Base-by-base conservation (phyloP, 2,888 invertebrate genomes). In the Sarcophaga subvicina region DNA sequence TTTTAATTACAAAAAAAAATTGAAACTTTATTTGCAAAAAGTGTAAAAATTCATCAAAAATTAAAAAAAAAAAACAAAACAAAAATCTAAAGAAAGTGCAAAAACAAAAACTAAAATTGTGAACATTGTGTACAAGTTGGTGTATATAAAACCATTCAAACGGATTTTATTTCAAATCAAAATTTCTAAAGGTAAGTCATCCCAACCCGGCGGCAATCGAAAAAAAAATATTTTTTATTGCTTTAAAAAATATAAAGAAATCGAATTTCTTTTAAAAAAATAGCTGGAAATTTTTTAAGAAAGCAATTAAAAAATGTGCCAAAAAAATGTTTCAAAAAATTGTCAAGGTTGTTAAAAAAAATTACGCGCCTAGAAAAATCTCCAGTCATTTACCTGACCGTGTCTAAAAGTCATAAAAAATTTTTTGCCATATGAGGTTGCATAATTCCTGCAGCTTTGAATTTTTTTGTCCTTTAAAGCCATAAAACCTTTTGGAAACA, bases 361-460 rank as follows among this genome's bases (percentile, higher is more conserved):
- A 75, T 54, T 66, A 45, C 37, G 37, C 37, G 37, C 37, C 54
- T 54, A 54, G 17, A 54, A 14, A 54, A 14, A 54, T 54, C 4
- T 54, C 54, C 12, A 12, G 2, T 2, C 37, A 37, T 8, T 69
- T 85, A 85, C 88, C 86, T 88, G 86, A 4, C 12, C 8, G 25
- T 14, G 64, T 75, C 66, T 49, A 64, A 69, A 60, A 27, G 47
- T 49, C 72, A 69, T 85, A 86, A 83, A 88, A 88, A 88, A 88
- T 8, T 72, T 54, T 6, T 22, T 22, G 11, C n/a, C 37, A 17
- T 63, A 89, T 90, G 90, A 90, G 37, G 90, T 91, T 91, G 90
- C 92, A 92, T 91, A 91, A 91, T 90, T 83, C 88, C 20, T 83
- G n/a, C 63, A 78, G 80, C 12, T 71, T 85, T 47, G 73, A 82